A percentile compares a stretch with the other conserved stretches of the same genome.
Evolutionary conservation across 2,113 vertebrate genomes (phyloP).

Genomic region (Misgurnus anguillicaudatus): DNA sequence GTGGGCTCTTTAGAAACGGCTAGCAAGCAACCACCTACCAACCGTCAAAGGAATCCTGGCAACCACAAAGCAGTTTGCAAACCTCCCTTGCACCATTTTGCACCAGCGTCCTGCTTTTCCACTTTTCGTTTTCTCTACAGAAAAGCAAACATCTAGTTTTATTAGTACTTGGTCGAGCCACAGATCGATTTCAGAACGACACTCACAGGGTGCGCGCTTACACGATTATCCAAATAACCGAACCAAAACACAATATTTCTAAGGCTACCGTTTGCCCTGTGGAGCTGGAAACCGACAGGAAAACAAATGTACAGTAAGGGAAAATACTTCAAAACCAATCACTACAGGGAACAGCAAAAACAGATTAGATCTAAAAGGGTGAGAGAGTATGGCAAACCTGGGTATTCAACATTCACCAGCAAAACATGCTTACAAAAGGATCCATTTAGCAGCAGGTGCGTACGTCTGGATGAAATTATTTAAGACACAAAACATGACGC

Average conservation of each 20-base stretch:
- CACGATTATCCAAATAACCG: conserved; percentile 3
- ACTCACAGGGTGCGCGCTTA: not conserved
- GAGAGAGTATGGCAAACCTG: not conserved
- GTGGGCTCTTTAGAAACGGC: no score
- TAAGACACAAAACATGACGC: not conserved
- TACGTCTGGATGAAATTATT: not conserved
- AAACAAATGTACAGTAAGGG: not conserved
- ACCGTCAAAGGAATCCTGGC: no score
- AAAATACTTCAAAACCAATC: not conserved
- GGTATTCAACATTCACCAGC: not conserved
- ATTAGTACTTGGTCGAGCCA: not conserved
- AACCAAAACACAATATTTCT: not conserved
- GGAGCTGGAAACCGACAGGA: not conserved
- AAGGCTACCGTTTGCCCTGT: not conserved
- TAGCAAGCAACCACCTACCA: no score
- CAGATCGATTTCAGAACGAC: not conserved
- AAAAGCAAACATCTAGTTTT: not conserved
- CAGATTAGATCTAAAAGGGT: not conserved
- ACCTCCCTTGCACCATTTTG: not conserved
- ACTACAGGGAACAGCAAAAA: not conserved
- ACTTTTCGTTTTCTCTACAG: not conserved
- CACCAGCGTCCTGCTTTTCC: not conserved
- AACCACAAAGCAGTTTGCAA: not conserved
- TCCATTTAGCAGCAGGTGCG: conserved; percentile 3
- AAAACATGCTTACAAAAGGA: not conserved